Base-by-base conservation (phyloP, 2,797 vertebrate genomes). In the Bovichtus diacanthus region DNA sequence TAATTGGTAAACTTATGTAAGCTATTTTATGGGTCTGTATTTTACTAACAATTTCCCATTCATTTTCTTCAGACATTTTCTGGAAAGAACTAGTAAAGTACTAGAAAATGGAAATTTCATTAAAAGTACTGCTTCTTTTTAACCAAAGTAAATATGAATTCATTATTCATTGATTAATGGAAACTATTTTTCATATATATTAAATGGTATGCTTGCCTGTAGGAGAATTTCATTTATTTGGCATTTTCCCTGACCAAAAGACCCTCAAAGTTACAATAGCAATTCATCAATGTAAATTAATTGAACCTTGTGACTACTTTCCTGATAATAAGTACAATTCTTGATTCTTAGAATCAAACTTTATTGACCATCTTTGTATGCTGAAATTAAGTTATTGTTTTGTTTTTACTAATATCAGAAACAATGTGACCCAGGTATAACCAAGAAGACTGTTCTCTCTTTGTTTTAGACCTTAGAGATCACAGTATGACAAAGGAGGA, bases 381-480 rank as follows among this genome's bases (percentile, higher is more conserved):
- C 43, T 66, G 16, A 38, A 29, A 56, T 29, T 2, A 51, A 58
- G 23, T 29, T 50, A 38, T n/a, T 29, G 18, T 39, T 21, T 31
- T 58, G 15, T 23, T 74, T 23, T 51, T 13, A 25, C n/a, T 71
- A 4, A 44, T 34, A 38, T 39, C 8, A 36, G 25, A 56, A 61
- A 18, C 29, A n/a, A 36, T 23, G 18, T 51, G 12, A 21, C 8
- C 2, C 6, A 34, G 1, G 0, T 36, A 1, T 13, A 60, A 56
- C 66, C 16, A 38, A 47, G 21, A 44, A 47, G 11, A 31, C 51
- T 46, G 51, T 76, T 47, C 5, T 43, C 25, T 88, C 21, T 83
- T 59, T 81, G 9, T 83, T 87, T 82, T 60, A 92, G 91, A 76
- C 15, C 9, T 1, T 5, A 3, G 87, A 91, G 70, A 46, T 71